Base-by-base conservation (phyloP, 2,888 invertebrate genomes). In the Chymomyza amoena region DNA sequence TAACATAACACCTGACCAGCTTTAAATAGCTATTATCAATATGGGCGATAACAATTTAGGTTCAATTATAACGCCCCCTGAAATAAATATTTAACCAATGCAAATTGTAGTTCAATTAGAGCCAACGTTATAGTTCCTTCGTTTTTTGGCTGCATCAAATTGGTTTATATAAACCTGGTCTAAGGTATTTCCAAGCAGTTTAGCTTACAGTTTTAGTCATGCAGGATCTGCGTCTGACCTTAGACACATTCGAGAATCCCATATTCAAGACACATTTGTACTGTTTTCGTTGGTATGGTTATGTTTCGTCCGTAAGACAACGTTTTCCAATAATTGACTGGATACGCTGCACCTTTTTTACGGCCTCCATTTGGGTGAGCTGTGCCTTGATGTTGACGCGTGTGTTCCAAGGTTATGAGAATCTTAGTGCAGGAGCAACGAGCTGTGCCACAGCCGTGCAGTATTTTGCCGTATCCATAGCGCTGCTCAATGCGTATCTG, bases 391-490 rank as follows among this genome's bases (percentile, higher is more conserved):
- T 81, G 75, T 16, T 86, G 13, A 28, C 65, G 4, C 69, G 79
- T 1, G 72, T 77, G 0, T 74, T 78, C 2, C 68, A 74, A 1
- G 79, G 83, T 39, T 84, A 79, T 61, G 73, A 74, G 6, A 75
- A 75, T 4, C 73, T 89, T 2, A 80, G 62, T 1, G 77, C 80
- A 32, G 79, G 78, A 1, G 83, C 89, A 18, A 79, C 80, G 5
- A 85, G 80, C 20, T 86, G 79, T 66, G 89, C 89, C 9, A 86
- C 89, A 9, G 80, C 87, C 0, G 76, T 89, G 0, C 80, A 84
- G 52, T 89, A 68, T 50, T 73, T 90, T 4, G 73, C 90, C 1
- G 80, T 83, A 0, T 84, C 90, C 0, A 78, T 90, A 20, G 78
- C 87, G 36, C 79, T 80, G 0, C 39, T 79, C 1, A 90, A 84